Evolutionary conservation across 2,888 invertebrate species (phyloP), one percentile per base, ranked within the genome.

Genomic region (Drosophila stalkeri): DNA sequence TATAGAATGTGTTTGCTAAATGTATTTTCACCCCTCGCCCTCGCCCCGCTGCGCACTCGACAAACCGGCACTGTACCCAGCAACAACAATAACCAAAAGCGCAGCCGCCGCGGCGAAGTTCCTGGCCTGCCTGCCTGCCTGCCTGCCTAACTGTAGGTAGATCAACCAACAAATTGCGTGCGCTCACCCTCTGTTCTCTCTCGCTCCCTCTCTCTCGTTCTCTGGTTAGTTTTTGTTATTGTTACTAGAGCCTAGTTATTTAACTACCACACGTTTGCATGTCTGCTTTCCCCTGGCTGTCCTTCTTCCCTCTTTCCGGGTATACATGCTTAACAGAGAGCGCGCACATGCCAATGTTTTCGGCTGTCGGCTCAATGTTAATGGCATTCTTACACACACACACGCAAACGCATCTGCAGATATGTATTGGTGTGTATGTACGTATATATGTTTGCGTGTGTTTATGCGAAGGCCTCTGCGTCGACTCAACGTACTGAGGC

Each of bases 321-420:
- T 80, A 74, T 23, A 41, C 64, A 54, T 54, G 64, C 63, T 72
- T 72, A 75, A 72, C 67, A 75, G 75, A 64, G 76, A 49, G 49
- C 52, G 80, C 80, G 80, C 83, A 82, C 77, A 82, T 82, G 77
- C 71, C 68, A 61, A 62, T 65, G 64, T 61, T 72, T 73, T 76
- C 62, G 60, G 56, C 65, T 63, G 66, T 69, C 64, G 49, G 69
- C 72, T 81, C 86, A 86, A 79, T 80, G 86, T 77, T 90, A 89
- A 86, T 89, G 76, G 68, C 77, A 73, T 80, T 72, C 59, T 69
- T 75, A 65, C 75, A 75, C 51, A 60, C 51, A 60, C 16, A 63
- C 16, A 20, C 20, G 27, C 27, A 66, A 63, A 43, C 39, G 23
- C 27, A 23, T 20, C 16, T 20, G 16, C 47, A 46, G 20, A 39